Conservation (phyloP, 1,140 invertebrate species). For the Amphibalanus amphitrite region DNA sequence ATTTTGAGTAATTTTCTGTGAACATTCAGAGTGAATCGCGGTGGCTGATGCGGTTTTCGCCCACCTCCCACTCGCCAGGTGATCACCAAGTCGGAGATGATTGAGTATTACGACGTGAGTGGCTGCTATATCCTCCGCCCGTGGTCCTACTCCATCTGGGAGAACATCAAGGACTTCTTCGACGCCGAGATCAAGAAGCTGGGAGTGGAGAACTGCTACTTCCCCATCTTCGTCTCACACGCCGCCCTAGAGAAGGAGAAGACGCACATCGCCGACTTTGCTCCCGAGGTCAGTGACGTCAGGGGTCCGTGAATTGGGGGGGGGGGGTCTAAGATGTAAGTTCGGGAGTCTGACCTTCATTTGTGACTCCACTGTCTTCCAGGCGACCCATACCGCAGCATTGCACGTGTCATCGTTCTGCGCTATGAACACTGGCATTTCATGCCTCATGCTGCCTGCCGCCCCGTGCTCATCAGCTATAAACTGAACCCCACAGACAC, state of each 20-base stretch:
- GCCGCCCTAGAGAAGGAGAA: conserved; percentile 87
- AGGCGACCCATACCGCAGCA: too few species aligned
- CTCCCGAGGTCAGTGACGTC: conserved; percentile 57
- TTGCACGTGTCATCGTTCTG: too few species aligned
- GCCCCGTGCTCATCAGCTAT: too few species aligned
- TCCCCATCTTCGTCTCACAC: conserved; percentile 93
- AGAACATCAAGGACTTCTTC: conserved; percentile 73
- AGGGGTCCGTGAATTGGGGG: too few species aligned
- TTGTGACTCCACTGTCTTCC: too few species aligned
- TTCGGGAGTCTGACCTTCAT: too few species aligned
- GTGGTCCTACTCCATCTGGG: conserved; percentile 96
- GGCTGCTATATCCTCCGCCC: conserved; percentile 96
- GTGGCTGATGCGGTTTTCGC: background rate
- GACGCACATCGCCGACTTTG: conserved; percentile 91
- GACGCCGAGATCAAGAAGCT: conserved; percentile 76
- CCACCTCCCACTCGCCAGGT: conserved; percentile 36
- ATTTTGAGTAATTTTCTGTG: too few species aligned
- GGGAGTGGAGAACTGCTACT: conserved; percentile 94
- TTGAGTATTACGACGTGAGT: conserved; percentile 98
- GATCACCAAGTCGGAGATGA: conserved; percentile 94
- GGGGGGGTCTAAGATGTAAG: too few species aligned
- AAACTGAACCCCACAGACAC: too few species aligned
- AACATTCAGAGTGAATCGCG: too few species aligned
- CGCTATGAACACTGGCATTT: too few species aligned
- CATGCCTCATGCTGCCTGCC: too few species aligned